Conservation (phyloP, 2,888 invertebrate genomes). For the Athalia circularis region DNA sequence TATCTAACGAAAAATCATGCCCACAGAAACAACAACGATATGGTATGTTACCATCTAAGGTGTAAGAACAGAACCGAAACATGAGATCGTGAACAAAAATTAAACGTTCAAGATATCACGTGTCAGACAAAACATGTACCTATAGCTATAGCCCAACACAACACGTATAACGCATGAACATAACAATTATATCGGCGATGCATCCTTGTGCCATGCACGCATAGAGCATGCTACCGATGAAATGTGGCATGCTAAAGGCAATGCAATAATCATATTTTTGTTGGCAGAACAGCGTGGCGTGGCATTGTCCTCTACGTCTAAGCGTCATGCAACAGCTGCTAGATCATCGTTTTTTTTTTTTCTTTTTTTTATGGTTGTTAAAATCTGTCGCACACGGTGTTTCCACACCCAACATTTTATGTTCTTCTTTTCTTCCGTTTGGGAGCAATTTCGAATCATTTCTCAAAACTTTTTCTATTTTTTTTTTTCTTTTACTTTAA, state of each 20-base stretch:
- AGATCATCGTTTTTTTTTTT: slow-evolving; percentile 21
- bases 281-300: slow-evolving; percentile 44
- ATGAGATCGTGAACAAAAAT: slow-evolving; percentile 32
- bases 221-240: slow-evolving; percentile 38
- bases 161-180: slow-evolving; percentile 32
- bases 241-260: slow-evolving; percentile 39
- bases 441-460: slow-evolving; percentile 5
- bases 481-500: slow-evolving; percentile 10
- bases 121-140: slow-evolving; percentile 42
- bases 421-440: slow-evolving; percentile 37
- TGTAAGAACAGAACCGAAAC: slow-evolving; percentile 35
- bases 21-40: slow-evolving; percentile 35
- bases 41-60: slow-evolving; percentile 30
- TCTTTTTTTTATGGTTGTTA: slow-evolving; percentile 12
- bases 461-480: slow-evolving; percentile 10
- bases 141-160: slow-evolving; percentile 47
- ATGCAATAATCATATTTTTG: slow-evolving; percentile 24
- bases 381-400: slow-evolving; percentile 11
- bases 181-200: slow-evolving; percentile 34
- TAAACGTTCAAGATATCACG: slow-evolving; percentile 41
- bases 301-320: slow-evolving; percentile 39
- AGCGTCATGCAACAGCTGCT: slow-evolving; percentile 45
- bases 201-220: slow-evolving; percentile 36
- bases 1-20: slow-evolving; percentile 10
- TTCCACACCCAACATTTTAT: slow-evolving; percentile 26